Evolutionary conservation across 2,113 vertebrate genomes (phyloP).

Genomic region (Corythaeola cristata): DNA sequence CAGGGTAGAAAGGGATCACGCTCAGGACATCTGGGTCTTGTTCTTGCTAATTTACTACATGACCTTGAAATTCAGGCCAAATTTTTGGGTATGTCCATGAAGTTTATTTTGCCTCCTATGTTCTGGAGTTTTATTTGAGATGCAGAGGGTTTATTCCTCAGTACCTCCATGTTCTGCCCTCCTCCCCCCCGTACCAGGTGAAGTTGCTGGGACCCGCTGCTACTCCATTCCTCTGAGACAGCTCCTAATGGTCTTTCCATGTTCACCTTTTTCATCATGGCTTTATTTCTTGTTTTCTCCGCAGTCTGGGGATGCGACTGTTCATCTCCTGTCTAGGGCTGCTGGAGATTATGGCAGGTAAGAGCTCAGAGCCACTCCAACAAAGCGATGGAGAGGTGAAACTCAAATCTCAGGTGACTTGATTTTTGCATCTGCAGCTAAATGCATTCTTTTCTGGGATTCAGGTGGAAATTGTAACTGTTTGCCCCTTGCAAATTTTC

Average conservation of each 20-base stretch:
- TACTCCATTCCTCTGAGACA: background rate
- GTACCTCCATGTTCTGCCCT: background rate
- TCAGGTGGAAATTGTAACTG: background rate
- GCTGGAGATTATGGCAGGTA: background rate
- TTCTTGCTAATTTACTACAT: background rate
- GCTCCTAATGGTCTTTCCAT: background rate
- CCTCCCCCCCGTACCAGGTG: accelerated
- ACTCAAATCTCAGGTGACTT: background rate
- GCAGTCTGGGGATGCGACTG: background rate
- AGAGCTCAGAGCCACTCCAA: background rate
- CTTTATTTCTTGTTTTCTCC: background rate
- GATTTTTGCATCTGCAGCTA: background rate
- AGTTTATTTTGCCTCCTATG: background rate
- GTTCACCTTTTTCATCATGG: background rate
- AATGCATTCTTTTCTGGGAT: background rate
- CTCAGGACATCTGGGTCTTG: background rate
- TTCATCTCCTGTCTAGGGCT: background rate
- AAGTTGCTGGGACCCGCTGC: background rate
- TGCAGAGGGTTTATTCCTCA: background rate
- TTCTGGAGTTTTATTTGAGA: background rate
- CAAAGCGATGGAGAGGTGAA: background rate
- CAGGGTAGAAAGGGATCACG: background rate
- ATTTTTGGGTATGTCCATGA: background rate
- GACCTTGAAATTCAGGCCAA: constrained; percentile 6
- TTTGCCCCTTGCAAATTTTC: background rate